Base-by-base conservation (phyloP, 2,888 invertebrate species). In the Antheraea yamamai region DNA sequence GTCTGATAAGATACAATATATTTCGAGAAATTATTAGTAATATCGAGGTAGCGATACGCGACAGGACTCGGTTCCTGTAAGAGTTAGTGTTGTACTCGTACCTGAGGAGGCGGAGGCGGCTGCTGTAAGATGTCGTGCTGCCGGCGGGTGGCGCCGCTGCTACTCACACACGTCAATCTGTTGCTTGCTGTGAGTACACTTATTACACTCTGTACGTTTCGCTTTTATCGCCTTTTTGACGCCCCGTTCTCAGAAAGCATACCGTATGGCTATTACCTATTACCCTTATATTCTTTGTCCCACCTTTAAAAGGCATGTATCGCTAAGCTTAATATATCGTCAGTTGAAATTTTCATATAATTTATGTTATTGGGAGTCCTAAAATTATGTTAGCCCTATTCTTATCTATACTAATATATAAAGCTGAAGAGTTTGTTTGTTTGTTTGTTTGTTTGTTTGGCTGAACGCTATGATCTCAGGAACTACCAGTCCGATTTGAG, bases 161-260 rank as follows among this genome's bases (percentile, higher is more conserved):
- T 89, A 77, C 84, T 93, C 78, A 80, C 88, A 77, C 92, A 93
- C 80, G 82, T 89, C 81, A 91, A 87, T 80, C 79, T 93, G 76
- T 77, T 92, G 79, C 88, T 93, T 35, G 88, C 88, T 84, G 93
- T 93, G 78, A 87, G 88, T 82, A 30, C 20, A 26, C 8, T 64
- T 16, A 64, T 10, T 26, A n/a, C 58, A 8, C n/a, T n/a, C n/a
- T 8, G 6, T 58, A n/a, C 58, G 16, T 20, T 55, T 55, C 16
- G 18, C 16, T 52, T 2, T 8, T 18, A 55, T 55, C 55, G 55
- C 55, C 18, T 55, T 55, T 55, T 18, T 20, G 14, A 20, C 14
- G 2, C 14, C 16, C 14, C 20, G 12, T 47, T 18, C 55, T 16
- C 55, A 55, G 1, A 20, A 52, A 52, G 12, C 52, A 52, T 10